These are phyloP conservation scores for Tethya wilhelma DNA, from an alignment of 37 sponge, comb jelly and placozoan species.

Conservation along the genomic window DNA sequence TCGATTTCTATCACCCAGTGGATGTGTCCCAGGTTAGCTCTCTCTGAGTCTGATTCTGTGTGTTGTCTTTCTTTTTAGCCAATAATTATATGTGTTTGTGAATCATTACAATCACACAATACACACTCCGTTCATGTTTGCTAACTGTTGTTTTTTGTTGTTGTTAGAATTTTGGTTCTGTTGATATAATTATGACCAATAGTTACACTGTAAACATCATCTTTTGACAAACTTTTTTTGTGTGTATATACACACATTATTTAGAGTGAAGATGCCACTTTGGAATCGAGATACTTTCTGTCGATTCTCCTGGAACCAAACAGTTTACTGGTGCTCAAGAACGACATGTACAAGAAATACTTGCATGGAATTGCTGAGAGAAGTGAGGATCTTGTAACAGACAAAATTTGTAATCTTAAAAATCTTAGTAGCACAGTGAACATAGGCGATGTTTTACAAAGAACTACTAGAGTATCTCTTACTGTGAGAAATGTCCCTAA, in stretches of 20 bases:
- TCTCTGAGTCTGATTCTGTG: too few relatives aligned
- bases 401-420: constrained; percentile 42
- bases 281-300: constrained; percentile 62
- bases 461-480: constrained; percentile 93
- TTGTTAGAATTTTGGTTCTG: too few relatives aligned
- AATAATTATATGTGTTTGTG: not conserved
- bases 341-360: constrained; percentile 83
- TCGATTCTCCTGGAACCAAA: constrained; percentile 92
- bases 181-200: too few relatives aligned
- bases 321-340: constrained; percentile 85
- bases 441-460: constrained; percentile 46
- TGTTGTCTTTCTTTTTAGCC: too few relatives aligned
- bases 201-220: too few relatives aligned
- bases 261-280: constrained; percentile 26
- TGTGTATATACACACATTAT: too few relatives aligned
- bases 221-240: not conserved
- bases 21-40: too few relatives aligned
- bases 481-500: constrained; percentile 97
- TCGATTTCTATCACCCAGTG: constrained; percentile 83
- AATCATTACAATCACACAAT: not conserved
- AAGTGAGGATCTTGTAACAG: constrained; percentile 49
- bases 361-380: constrained; percentile 87
- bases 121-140: not conserved
- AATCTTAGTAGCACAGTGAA: constrained; percentile 10
- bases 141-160: not conserved